Conservation (phyloP, 1,140 invertebrate species). For the Hetaerina americana region DNA sequence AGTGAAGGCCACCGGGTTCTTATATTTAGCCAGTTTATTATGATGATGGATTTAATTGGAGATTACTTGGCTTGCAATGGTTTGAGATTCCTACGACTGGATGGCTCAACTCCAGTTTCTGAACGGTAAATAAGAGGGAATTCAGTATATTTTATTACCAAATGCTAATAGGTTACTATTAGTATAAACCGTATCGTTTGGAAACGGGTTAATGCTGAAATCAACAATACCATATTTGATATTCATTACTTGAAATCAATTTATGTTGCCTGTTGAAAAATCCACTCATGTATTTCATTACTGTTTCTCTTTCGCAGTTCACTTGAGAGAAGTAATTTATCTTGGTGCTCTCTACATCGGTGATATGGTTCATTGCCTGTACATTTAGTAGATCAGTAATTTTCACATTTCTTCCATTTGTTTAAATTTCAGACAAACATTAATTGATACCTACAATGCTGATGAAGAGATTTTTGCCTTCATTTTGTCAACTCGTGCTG, state of each 20-base stretch:
- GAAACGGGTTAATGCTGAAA: too few species aligned
- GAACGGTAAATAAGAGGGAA: slow-evolving; percentile 39
- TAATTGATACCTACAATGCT: slow-evolving; percentile 65
- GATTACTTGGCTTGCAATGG: slow-evolving; percentile 62
- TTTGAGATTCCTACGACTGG: slow-evolving; percentile 63
- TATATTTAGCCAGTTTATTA: slow-evolving; percentile 91
- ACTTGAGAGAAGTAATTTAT: too few species aligned
- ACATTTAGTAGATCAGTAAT: too few species aligned
- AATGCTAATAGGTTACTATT: too few species aligned
- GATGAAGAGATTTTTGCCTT: slow-evolving; percentile 66
- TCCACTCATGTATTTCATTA: too few species aligned
- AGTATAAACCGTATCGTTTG: too few species aligned
- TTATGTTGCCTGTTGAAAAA: too few species aligned
- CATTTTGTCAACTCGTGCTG: slow-evolving; percentile 69
- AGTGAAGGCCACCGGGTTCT: slow-evolving; percentile 62
- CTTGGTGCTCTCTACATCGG: too few species aligned
- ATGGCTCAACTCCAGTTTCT: slow-evolving; percentile 70
- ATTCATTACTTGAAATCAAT: too few species aligned
- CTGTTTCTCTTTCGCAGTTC: too few species aligned
- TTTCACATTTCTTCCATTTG: slow-evolving; percentile 15
- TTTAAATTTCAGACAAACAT: slow-evolving; percentile 44
- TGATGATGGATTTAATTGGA: slow-evolving; percentile 81
- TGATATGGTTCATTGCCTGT: too few species aligned
- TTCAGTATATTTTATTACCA: not conserved
- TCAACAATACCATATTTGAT: too few species aligned